A percentile compares a stretch with the other conserved stretches of the same genome.
phyloP scores from a whole-genome alignment of 2,113 vertebrate species.

The Pachypanchax playfairii region DNA sequence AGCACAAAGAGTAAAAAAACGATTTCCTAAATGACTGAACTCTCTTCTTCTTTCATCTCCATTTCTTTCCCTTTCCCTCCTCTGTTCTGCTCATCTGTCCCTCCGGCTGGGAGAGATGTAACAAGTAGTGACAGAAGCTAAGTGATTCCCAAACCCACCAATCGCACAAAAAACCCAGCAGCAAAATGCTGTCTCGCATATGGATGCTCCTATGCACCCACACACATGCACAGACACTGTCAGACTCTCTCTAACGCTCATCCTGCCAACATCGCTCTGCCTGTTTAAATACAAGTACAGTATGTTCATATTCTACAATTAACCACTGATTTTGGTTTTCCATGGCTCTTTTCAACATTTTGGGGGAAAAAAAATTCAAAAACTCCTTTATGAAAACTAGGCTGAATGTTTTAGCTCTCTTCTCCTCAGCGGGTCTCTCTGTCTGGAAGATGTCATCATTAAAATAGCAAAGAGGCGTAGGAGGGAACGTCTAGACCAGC shows the following conservation, averaged over 20 bases:
- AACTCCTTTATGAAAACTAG: background rate
- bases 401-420: background rate
- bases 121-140: constrained; percentile 77
- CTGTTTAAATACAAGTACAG: constrained; percentile 17
- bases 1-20: background rate
- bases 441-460: constrained; percentile 23
- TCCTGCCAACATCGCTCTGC: background rate
- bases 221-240: constrained; percentile 8
- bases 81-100: constrained; percentile 38
- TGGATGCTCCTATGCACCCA: constrained; percentile 35
- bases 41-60: constrained; percentile 29
- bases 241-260: background rate
- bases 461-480: constrained; percentile 36
- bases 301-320: constrained; percentile 15
- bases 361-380: too few relatives aligned
- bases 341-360: background rate
- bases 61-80: constrained; percentile 34
- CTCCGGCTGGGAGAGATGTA: constrained; percentile 60
- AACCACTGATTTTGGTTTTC: constrained; percentile 10
- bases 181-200: constrained; percentile 56
- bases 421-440: background rate
- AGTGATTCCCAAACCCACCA: constrained; percentile 68
- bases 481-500: constrained; percentile 51
- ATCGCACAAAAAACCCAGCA: constrained; percentile 61
- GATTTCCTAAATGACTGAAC: background rate